phyloP scores from a whole-genome alignment of 1,140 invertebrate genomes.

The Trinorchestia longiramus region DNA sequence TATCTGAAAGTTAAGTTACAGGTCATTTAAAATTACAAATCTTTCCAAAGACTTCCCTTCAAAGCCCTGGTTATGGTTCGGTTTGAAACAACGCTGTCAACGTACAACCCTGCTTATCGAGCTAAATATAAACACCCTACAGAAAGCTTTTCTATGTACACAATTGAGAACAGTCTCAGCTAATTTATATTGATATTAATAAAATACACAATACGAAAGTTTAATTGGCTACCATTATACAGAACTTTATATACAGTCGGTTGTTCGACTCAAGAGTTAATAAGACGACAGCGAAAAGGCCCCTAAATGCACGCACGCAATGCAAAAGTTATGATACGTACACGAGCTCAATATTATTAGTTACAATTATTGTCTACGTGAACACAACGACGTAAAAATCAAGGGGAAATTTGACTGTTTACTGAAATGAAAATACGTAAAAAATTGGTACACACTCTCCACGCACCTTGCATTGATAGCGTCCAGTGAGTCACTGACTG shows the following conservation, averaged over 20 bases:
- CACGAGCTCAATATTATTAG: neutral
- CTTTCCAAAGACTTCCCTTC: neutral
- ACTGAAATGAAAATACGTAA: neutral
- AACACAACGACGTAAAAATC: neutral
- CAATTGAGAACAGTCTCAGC: neutral
- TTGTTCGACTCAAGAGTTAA: neutral
- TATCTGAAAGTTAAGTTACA: neutral
- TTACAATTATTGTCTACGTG: neutral
- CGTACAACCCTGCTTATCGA: neutral
- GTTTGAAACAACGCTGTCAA: neutral
- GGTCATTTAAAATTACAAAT: neutral
- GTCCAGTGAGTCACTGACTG: neutral
- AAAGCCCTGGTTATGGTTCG: neutral
- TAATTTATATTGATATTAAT: neutral
- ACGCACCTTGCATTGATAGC: neutral
- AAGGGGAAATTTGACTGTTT: neutral
- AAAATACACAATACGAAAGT: slow-evolving; percentile 35
- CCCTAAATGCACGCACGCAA: neutral
- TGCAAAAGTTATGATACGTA: neutral
- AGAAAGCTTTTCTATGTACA: neutral
- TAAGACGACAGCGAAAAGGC: slow-evolving; percentile 25
- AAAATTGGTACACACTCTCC: neutral
- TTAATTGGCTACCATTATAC: slow-evolving; percentile 25
- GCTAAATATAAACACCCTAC: slow-evolving; percentile 13
- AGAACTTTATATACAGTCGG: slow-evolving; percentile 29